Evolutionary conservation across 1,140 invertebrate species (phyloP), one percentile per base, ranked within the genome.

Genomic region (Eriosoma lanigerum): DNA sequence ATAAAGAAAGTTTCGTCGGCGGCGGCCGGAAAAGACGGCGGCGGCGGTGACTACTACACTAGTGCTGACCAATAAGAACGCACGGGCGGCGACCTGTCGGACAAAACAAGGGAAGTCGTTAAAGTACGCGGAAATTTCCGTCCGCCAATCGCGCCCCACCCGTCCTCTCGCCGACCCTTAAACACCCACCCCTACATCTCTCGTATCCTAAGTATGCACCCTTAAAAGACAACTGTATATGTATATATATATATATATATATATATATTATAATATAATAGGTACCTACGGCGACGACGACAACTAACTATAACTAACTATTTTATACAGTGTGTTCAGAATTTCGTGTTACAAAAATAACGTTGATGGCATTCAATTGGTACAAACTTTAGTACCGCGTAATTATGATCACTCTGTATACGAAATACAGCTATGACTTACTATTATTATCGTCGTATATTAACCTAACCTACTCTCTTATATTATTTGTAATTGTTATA

Each of bases 101-200:
- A 78, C 75, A 78, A 78, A 78, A 78, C 75, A 78, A 78, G 75
- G 75, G 75, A 78, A 78, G 75, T 78, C 75, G 75, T 78, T 78
- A 78, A 78, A 78, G 75, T 62, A 78, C 75, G 24, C 75, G 56
- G 75, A 78, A 78, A 78, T 78, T 78, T 78, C 75, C 75, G 75
- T 78, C 52, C 75, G 75, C 75, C 75, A 78, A 78, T 78, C 75
- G 75, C 56, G 56, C 75, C 75, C 75, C 54, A 17, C 75, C 54
- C 38, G 38, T 60, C 75, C 38, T 78, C 38, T 44, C 17, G n/a
- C 4, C 32, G 9, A 12, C 21, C 56, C 21, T 29, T 38, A 38
- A 19, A 58, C 24, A 26, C 52, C 50, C 38, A 32, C 26, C 29
- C 52, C 52, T 38, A 52, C 48, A 32, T 54, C 70, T 54, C 50